Evolutionary conservation across 1,140 invertebrate species (phyloP).

Genomic region (Procambarus virginalis): DNA sequence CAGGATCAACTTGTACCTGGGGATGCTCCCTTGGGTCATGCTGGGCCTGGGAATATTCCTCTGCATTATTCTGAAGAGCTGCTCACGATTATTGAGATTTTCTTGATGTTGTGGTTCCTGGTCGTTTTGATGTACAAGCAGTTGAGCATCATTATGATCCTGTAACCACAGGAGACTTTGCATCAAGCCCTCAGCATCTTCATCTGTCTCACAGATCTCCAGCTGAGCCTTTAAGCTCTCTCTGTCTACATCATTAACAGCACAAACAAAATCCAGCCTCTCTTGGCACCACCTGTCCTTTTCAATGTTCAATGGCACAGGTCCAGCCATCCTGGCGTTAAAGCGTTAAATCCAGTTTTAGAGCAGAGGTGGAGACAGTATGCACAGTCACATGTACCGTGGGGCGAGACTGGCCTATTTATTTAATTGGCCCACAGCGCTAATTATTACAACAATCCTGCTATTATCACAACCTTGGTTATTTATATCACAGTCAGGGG

Average conservation of each 20-base stretch:
- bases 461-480: too few relatives aligned
- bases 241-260: constrained; percentile 18
- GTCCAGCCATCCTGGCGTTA: constrained; percentile 37
- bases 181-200: constrained; percentile 28
- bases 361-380: too few relatives aligned
- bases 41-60: too few relatives aligned
- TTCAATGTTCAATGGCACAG: background rate
- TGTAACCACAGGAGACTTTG: constrained; percentile 22
- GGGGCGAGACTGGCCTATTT: too few relatives aligned
- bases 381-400: too few relatives aligned
- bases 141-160: background rate
- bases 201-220: constrained; percentile 33
- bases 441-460: too few relatives aligned
- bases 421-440: too few relatives aligned
- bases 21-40: too few relatives aligned
- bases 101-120: background rate
- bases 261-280: constrained; percentile 33
- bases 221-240: constrained; percentile 16
- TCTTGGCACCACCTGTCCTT: constrained; percentile 21
- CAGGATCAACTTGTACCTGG: too few relatives aligned
- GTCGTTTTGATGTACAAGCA: background rate
- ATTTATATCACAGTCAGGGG: too few relatives aligned
- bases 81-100: background rate
- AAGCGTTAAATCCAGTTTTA: too few relatives aligned
- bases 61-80: too few relatives aligned